Base-by-base conservation (phyloP, 2,113 vertebrate species). In the Gambusia holbrooki region DNA sequence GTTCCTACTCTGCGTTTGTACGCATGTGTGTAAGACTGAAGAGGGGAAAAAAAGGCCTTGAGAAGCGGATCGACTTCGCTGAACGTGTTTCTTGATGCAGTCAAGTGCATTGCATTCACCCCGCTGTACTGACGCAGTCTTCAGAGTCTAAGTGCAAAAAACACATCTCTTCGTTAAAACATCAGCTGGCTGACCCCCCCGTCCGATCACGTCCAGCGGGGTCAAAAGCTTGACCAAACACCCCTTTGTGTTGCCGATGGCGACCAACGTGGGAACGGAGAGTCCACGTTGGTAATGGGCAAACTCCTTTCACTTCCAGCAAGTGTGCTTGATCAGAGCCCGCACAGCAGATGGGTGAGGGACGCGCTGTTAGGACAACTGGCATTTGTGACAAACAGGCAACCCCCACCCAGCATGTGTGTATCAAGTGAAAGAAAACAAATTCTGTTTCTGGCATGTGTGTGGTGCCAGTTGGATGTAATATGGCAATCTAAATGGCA, bases 51-150 rank as follows among this genome's bases (percentile, higher is more conserved):
- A 64, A 90, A 87, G 83, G 83, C 79, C 74, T 77, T 77, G 71
- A 73, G 75, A 83, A 80, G 77, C 37, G 63, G 6, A 78, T 64
- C 33, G 79, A 81, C 69, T 51, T 83, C 83, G 86, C 17, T 79
- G 74, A 84, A 73, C 27, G 74, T 63, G 66, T 76, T 79, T 86
- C 22, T 79, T 73, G 45, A 86, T 81, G 88, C 83, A 87, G 85
- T 91, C 87, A 84, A 88, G 78, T 89, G 84, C 81, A 73, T 77
- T 84, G 71, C 73, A 79, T 83, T 89, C 75, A 91, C 85, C 81
- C 92, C 71, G 78, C 75, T 86, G 87, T 86, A 68, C 80, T 74
- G 81, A 90, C 74, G 84, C 80, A 82, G 77, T 78, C 71, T 60
- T 27, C 62, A 78, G 67, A 81, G 77, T 86, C 76, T 78, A 84